Conservation (phyloP, 2,888 invertebrate genomes). For the Leptogaster cylindrica region DNA sequence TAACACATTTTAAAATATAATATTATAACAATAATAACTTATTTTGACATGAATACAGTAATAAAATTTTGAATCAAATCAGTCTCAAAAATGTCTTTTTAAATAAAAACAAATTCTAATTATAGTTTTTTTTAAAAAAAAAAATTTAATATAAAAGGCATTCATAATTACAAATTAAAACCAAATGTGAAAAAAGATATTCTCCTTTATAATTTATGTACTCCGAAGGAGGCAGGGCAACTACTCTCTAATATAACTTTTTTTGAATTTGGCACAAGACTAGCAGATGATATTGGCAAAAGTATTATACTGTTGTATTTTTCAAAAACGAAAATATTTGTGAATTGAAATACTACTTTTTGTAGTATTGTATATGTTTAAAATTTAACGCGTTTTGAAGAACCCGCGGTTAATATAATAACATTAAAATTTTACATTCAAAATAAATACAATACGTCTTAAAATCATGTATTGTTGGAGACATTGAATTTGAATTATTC, state of each 20-base stretch:
- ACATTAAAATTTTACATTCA: too few relatives aligned
- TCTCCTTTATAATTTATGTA: not conserved
- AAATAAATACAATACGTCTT: too few relatives aligned
- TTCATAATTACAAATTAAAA: not conserved
- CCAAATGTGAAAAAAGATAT: not conserved
- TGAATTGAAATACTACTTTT: too few relatives aligned
- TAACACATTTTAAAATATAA: conserved; percentile 25
- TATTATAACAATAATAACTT: conserved; percentile 25
- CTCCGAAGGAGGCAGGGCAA: not conserved
- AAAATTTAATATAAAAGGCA: conserved; percentile 4
- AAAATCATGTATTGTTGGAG: too few relatives aligned
- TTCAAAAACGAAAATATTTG: too few relatives aligned
- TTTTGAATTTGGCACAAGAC: conserved; percentile 14
- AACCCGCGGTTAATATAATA: too few relatives aligned
- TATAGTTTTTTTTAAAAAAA: conserved; percentile 8
- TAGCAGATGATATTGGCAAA: conserved; percentile 7
- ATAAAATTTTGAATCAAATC: conserved; percentile 37
- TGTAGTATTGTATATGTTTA: too few relatives aligned
- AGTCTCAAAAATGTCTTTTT: conserved; percentile 34
- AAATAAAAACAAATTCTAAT: conserved; percentile 9
- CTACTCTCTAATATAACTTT: not conserved
- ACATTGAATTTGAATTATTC: too few relatives aligned
- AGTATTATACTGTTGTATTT: too few relatives aligned
- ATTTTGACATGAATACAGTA: conserved; percentile 16
- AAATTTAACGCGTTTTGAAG: too few relatives aligned